These are phyloP conservation scores for Halocynthia roretzi DNA, from an alignment of 23 tunicate species.

Conservation along the genomic window DNA sequence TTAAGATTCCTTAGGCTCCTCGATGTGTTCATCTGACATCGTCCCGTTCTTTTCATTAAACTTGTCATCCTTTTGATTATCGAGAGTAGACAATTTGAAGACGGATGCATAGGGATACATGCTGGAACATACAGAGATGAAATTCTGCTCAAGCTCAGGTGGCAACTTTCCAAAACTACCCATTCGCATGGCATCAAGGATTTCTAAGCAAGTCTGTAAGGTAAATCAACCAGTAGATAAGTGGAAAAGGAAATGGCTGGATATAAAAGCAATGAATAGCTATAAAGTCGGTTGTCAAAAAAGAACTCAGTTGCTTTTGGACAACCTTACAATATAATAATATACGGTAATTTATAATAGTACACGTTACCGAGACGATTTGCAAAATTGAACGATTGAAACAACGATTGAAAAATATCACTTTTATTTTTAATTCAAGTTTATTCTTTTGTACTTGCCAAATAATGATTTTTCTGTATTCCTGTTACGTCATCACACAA, in stretches of 20 bases:
- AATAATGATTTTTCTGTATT: too few relatives aligned
- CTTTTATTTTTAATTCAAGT: too few relatives aligned
- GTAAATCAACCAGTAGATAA: neutral
- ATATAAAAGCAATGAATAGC: neutral
- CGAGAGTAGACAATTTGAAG: neutral
- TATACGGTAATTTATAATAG: too few relatives aligned
- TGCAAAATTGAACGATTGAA: too few relatives aligned
- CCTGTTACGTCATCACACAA: too few relatives aligned
- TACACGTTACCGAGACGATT: too few relatives aligned
- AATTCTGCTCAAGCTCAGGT: conserved; percentile 7
- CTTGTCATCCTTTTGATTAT: neutral
- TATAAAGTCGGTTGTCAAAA: neutral
- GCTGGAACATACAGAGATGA: neutral
- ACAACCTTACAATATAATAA: too few relatives aligned
- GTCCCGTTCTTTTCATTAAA: conserved; percentile 2
- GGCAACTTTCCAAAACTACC: conserved; percentile 13
- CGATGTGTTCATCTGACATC: conserved; percentile 13
- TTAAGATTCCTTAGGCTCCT: conserved; percentile 2
- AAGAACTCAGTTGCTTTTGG: too few relatives aligned
- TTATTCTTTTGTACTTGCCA: too few relatives aligned
- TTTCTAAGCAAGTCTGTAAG: conserved; percentile 15
- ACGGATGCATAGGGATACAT: conserved; percentile 17
- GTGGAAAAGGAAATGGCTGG: neutral
- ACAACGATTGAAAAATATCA: too few relatives aligned
- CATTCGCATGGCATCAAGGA: conserved; percentile 11